Conservation (phyloP, 1,140 invertebrate genomes). For the Goniozus legneri region DNA sequence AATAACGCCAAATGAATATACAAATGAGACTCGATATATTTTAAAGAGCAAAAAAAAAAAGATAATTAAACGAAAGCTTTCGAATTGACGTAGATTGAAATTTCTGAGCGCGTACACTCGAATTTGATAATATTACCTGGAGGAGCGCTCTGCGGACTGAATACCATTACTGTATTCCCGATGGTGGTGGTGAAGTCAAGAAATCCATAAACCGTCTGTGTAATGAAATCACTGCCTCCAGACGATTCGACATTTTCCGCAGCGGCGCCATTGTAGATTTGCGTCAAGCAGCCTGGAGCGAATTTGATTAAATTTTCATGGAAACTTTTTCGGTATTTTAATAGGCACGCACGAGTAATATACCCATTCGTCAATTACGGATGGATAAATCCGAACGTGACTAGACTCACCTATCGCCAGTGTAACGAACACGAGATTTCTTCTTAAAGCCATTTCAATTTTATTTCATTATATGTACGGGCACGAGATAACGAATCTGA, state of each 20-base stretch:
- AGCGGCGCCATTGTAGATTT: conserved; percentile 36
- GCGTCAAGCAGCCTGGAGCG: conserved; percentile 38
- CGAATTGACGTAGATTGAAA: no score
- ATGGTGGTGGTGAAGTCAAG: conserved; percentile 86
- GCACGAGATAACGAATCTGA: not conserved
- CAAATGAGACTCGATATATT: no score
- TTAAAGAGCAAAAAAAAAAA: no score
- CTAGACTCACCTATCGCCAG: not conserved
- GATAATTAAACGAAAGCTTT: no score
- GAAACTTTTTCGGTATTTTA: not conserved
- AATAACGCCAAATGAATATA: no score
- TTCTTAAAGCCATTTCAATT: not conserved
- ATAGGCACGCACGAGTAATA: not conserved
- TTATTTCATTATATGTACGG: not conserved
- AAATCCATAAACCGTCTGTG: conserved; percentile 87
- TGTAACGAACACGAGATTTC: not conserved
- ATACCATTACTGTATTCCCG: conserved; percentile 85
- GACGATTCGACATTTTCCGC: conserved; percentile 19
- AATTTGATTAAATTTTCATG: no score
- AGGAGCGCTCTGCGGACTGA: conserved; percentile 75
- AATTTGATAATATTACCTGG: conserved; percentile 48
- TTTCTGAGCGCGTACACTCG: no score
- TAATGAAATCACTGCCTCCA: conserved; percentile 51
- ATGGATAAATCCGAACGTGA: no score
- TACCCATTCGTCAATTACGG: not conserved